phyloP scores from a whole-genome alignment of 2,888 invertebrate genomes.

The Aphrophora alni region DNA sequence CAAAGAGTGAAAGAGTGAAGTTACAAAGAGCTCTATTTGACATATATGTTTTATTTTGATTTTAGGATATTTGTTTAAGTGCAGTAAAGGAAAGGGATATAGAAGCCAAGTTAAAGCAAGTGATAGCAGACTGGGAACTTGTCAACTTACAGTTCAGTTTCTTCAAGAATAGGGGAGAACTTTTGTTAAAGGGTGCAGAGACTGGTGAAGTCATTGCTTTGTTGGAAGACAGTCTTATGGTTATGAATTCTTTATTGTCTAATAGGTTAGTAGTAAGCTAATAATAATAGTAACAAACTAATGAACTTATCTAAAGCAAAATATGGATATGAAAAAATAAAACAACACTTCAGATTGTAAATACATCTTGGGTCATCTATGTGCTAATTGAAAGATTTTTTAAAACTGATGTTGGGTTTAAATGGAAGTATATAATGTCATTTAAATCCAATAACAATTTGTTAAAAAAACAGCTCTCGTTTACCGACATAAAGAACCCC shows the following conservation, averaged over 20 bases:
- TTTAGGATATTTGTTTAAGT: slow-evolving; percentile 84
- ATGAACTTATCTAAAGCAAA: too few relatives aligned
- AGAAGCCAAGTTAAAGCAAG: slow-evolving; percentile 84
- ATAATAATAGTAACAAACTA: background rate
- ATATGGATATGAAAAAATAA: too few relatives aligned
- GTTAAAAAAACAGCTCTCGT: too few relatives aligned
- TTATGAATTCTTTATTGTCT: slow-evolving; percentile 82
- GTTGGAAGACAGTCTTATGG: slow-evolving; percentile 86
- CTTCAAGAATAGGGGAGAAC: slow-evolving; percentile 84
- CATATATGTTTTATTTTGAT: slow-evolving; percentile 31
- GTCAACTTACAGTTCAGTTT: slow-evolving; percentile 72
- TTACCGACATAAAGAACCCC: too few relatives aligned
- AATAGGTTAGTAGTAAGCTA: slow-evolving; percentile 72
- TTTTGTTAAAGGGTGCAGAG: slow-evolving; percentile 77
- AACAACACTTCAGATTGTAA: too few relatives aligned
- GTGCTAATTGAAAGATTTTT: too few relatives aligned
- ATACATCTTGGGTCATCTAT: too few relatives aligned
- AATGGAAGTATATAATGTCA: too few relatives aligned
- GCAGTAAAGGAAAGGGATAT: slow-evolving; percentile 91
- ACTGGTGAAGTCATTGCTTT: slow-evolving; percentile 77
- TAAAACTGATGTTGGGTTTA: too few relatives aligned
- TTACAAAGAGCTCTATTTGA: too few relatives aligned
- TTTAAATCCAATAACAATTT: too few relatives aligned
- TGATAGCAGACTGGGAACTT: slow-evolving; percentile 79
- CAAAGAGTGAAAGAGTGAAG: too few relatives aligned